These are phyloP conservation scores for Melospiza georgiana DNA, from an alignment of 2,113 vertebrate genomes.

Conservation along the genomic window DNA sequence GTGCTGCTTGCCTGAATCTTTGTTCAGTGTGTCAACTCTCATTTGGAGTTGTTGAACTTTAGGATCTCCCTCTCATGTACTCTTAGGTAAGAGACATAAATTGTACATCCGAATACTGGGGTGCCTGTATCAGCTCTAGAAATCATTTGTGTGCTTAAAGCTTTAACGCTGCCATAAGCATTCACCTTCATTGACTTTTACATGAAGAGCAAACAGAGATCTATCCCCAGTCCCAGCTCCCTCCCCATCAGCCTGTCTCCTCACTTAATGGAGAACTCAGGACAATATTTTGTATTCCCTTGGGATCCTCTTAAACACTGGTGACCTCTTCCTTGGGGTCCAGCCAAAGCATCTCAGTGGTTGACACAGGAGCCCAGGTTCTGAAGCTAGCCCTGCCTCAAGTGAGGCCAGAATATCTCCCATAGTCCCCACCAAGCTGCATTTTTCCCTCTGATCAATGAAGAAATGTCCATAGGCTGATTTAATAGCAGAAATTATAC, in stretches of 20 bases:
- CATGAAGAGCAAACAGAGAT: neutral
- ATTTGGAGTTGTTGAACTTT: neutral
- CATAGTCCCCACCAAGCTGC: neutral
- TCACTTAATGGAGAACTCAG: neutral
- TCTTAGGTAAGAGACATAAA: neutral
- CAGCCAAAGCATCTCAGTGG: neutral
- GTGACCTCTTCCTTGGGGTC: neutral
- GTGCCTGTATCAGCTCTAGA: neutral
- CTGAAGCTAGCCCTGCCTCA: neutral
- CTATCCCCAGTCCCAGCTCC: neutral
- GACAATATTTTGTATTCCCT: neutral
- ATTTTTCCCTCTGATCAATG: neutral
- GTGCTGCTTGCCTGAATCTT: neutral
- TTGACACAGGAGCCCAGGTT: neutral
- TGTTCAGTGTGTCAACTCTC: neutral
- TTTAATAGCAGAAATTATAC: neutral
- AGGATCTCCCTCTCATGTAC: neutral
- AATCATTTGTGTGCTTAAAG: neutral
- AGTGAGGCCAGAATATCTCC: neutral
- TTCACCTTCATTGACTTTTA: neutral
- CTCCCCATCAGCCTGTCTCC: neutral
- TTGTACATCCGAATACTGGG: fast-evolving
- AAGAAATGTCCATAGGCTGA: neutral
- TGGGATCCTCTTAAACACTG: neutral
- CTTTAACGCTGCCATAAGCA: neutral